Evolutionary conservation across 2,888 invertebrate species (phyloP).

Genomic region (Loripinus fragilis): DNA sequence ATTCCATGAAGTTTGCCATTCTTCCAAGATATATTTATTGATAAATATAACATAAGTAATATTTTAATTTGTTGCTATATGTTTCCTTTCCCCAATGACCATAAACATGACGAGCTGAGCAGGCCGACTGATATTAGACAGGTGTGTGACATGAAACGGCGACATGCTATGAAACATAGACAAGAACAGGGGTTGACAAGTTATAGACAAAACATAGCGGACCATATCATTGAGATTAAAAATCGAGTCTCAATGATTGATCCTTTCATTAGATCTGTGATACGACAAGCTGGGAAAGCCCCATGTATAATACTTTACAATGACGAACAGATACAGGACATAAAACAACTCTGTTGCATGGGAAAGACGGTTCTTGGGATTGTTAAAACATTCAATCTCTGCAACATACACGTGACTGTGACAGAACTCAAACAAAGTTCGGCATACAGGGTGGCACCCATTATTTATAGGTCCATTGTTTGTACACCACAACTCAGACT

Average conservation of each 20-base stretch:
- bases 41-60: too few species aligned
- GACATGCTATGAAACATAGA: background rate
- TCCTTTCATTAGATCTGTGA: background rate
- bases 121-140: conserved; percentile 6
- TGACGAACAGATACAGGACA: conserved; percentile 17
- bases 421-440: conserved; percentile 46
- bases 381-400: conserved; percentile 50
- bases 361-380: conserved; percentile 43
- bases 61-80: too few species aligned
- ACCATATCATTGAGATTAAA: background rate
- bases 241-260: background rate
- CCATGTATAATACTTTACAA: conserved; percentile 23
- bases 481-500: conserved; percentile 52
- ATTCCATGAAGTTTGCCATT: too few species aligned
- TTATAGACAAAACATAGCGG: background rate
- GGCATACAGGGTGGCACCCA: conserved; percentile 28
- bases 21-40: too few species aligned
- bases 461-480: conserved; percentile 54
- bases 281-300: background rate
- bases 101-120: conserved; percentile 23
- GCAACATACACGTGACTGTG: conserved; percentile 47
- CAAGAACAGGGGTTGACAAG: background rate
- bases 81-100: too few species aligned
- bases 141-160: conserved; percentile 23
- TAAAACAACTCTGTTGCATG: conserved; percentile 36